A percentile compares a stretch with the other conserved stretches of the same genome.
Conservation (phyloP, 2,888 invertebrate species). For the Campaea margaritaria region DNA sequence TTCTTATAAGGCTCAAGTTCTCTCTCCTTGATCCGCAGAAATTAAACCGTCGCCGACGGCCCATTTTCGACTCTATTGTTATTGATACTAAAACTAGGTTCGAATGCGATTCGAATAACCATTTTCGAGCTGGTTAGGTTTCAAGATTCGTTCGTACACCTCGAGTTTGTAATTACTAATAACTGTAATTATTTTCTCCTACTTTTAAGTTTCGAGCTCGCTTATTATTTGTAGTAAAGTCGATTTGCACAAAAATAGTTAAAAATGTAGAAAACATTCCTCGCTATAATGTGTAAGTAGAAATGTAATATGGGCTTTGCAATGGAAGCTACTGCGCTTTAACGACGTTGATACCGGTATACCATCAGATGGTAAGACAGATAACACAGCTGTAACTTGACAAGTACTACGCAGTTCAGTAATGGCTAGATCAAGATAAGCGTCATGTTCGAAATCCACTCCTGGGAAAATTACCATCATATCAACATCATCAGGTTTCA, state of each 20-base stretch:
- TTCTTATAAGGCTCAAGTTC: conserved; percentile 57
- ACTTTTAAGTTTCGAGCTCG: conserved; percentile 51
- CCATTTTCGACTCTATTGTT: conserved; percentile 57
- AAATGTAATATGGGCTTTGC: conserved; percentile 18
- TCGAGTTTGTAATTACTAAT: conserved; percentile 71
- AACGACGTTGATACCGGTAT: conserved; percentile 28
- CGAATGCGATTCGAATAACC: conserved; percentile 47
- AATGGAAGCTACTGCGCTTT: conserved; percentile 33
- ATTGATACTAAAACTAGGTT: conserved; percentile 47
- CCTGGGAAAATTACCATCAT: conserved; percentile 6
- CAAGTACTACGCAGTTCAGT: conserved; percentile 19
- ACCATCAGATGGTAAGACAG: conserved; percentile 34
- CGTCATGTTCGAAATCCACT: conserved; percentile 25
- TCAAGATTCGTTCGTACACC: conserved; percentile 65
- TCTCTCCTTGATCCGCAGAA: conserved; percentile 49
- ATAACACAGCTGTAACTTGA: conserved; percentile 31
- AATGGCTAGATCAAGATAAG: conserved; percentile 38
- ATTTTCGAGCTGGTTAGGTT: conserved; percentile 64
- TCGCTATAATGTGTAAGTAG: conserved; percentile 30
- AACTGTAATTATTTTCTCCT: conserved; percentile 66
- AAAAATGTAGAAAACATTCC: conserved; percentile 21
- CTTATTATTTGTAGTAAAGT: conserved; percentile 49
- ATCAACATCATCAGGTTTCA: too few species aligned
- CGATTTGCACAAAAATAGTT: conserved; percentile 32
- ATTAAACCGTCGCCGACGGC: conserved; percentile 50